A percentile compares a stretch with the other conserved stretches of the same genome.
phyloP scores from a whole-genome alignment of 2,797 vertebrate genomes.

The Peromyscus melanophrys region DNA sequence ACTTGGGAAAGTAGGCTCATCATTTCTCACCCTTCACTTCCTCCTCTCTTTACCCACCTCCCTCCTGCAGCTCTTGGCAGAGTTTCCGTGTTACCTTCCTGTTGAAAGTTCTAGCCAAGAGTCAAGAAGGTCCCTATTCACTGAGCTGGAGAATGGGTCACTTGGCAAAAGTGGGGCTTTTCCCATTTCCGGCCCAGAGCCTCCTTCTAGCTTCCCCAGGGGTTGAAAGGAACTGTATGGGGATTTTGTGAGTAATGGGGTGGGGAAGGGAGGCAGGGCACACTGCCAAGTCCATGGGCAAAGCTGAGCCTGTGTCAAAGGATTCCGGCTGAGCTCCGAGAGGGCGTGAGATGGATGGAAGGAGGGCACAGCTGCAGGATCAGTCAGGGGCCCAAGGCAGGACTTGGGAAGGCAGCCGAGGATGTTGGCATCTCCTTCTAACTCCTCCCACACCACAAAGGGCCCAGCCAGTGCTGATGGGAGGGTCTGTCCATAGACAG shows the following conservation, averaged over 20 bases:
- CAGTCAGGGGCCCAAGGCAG: constrained; percentile 60
- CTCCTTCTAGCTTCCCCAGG: constrained; percentile 71
- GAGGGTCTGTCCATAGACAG: not conserved
- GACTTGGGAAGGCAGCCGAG: constrained; percentile 63
- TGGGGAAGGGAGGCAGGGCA: constrained; percentile 55
- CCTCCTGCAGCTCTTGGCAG: constrained; percentile 73
- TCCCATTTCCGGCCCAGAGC: constrained; percentile 80
- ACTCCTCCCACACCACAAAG: constrained; percentile 33
- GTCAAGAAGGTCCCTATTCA: constrained; percentile 83
- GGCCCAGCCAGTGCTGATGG: not conserved
- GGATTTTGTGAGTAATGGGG: constrained; percentile 75
- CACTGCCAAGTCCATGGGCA: constrained; percentile 71
- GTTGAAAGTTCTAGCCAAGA: constrained; percentile 77
- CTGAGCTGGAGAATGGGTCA: constrained; percentile 77
- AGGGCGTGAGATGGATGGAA: constrained; percentile 74
- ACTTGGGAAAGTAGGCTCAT: constrained; percentile 56
- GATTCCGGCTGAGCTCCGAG: constrained; percentile 57
- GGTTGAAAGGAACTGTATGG: constrained; percentile 77
- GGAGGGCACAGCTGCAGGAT: constrained; percentile 76
- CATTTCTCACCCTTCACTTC: constrained; percentile 38
- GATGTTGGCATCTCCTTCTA: constrained; percentile 44
- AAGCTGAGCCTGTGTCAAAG: constrained; percentile 71
- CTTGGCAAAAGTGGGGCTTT: constrained; percentile 78
- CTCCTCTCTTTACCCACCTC: constrained; percentile 29
- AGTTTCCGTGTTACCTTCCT: constrained; percentile 76